A percentile compares a stretch with the other conserved stretches of the same genome.
phyloP scores from a whole-genome alignment of 2,797 vertebrate genomes.

The Lepus townsendii region DNA sequence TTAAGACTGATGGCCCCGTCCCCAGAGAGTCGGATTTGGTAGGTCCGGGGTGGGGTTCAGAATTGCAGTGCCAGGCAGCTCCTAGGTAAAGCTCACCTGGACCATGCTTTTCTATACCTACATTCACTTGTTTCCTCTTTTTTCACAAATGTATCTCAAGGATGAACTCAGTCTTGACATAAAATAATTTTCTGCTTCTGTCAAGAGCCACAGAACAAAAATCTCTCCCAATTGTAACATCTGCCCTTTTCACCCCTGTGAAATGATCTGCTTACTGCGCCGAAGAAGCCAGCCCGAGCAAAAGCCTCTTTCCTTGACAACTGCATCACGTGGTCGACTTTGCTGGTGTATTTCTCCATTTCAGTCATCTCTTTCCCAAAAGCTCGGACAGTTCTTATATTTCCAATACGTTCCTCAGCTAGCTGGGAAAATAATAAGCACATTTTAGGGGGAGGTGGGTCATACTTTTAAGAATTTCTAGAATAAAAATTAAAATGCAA shows the following conservation, averaged over 20 bases:
- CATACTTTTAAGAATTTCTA: not conserved
- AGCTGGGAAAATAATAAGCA: constrained; percentile 88
- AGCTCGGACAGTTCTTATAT: constrained; percentile 96
- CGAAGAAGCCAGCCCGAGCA: constrained; percentile 95
- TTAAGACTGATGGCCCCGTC: not conserved
- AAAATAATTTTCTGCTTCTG: not conserved
- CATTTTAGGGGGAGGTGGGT: not conserved
- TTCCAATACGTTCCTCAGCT: constrained; percentile 97
- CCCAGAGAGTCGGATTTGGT: fast-evolving
- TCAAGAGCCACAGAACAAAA: not conserved
- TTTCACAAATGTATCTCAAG: constrained; percentile 25
- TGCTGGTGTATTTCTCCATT: constrained; percentile 91
- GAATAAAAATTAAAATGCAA: not conserved
- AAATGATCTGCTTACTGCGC: constrained; percentile 91
- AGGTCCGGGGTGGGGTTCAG: too few relatives aligned
- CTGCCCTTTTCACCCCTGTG: not conserved
- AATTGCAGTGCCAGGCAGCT: fast-evolving
- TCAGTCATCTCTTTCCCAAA: constrained; percentile 97
- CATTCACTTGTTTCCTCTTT: not conserved
- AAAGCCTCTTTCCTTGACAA: constrained; percentile 94
- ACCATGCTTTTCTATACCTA: not conserved
- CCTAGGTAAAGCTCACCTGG: fast-evolving
- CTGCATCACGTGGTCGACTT: constrained; percentile 91
- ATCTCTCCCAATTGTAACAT: not conserved
- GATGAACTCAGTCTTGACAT: not conserved